Percentiles rank a stretch among this genome's conserved stretches.
phyloP scores from a whole-genome alignment of 2,113 vertebrate genomes.

The Lepus timidus region DNA sequence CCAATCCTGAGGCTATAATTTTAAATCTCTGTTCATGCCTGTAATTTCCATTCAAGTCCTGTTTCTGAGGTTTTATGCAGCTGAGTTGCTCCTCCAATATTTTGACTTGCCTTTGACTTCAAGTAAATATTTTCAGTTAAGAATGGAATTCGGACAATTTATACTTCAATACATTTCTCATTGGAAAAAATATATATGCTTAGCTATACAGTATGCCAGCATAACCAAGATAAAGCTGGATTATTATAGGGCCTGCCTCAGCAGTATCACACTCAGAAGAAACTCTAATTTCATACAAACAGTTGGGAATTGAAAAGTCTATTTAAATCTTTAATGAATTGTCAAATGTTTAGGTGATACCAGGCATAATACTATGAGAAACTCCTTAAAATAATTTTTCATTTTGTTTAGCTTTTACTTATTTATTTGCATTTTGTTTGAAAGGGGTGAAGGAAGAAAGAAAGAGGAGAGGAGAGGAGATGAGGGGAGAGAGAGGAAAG shows the following conservation, averaged over 20 bases:
- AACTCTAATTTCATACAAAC: slow-evolving; percentile 35
- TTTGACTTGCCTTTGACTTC: slow-evolving; percentile 63
- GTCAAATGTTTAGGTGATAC: not conserved
- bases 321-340: slow-evolving; percentile 54
- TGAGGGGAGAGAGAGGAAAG: no score
- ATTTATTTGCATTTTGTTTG: no score
- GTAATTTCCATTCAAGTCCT: slow-evolving; percentile 8
- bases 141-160: slow-evolving; percentile 55
- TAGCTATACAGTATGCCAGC: not conserved
- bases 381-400: slow-evolving; percentile 4
- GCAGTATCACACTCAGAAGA: slow-evolving; percentile 4
- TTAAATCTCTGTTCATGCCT: slow-evolving; percentile 5
- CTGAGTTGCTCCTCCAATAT: slow-evolving; percentile 57
- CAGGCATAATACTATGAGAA: slow-evolving; percentile 14
- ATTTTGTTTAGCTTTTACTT: no score
- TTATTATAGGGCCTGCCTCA: not conserved
- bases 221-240: not conserved
- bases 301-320: slow-evolving; percentile 41
- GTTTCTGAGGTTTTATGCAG: slow-evolving; percentile 37
- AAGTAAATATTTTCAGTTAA: slow-evolving; percentile 50
- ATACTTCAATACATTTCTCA: slow-evolving; percentile 60
- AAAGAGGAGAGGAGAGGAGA: no score
- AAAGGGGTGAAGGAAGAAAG: no score
- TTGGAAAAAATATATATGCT: slow-evolving; percentile 27
- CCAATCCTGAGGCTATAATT: not conserved